Base-by-base conservation (phyloP, 1,140 invertebrate species). In the Aphidius gifuensis region DNA sequence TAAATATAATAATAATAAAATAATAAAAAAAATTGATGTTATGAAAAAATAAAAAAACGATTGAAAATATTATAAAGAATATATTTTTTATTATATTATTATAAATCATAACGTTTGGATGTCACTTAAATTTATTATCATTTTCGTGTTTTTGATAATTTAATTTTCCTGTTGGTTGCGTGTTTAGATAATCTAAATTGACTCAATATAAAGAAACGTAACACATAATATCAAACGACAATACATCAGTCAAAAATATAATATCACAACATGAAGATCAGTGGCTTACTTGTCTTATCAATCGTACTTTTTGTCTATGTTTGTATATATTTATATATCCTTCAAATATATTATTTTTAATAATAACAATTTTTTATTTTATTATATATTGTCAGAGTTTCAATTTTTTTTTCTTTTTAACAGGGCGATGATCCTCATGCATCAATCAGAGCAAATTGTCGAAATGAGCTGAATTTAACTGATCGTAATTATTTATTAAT, bases 351-450 rank as follows among this genome's bases (percentile, higher is more conserved):
- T 32, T 6, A 44, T 11, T 9, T 8, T n/a, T 5, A 8, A 8
- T 11, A 6, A 56, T 5, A 16, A 11, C 38, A 2, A 8, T 56
- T 7, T 8, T 47, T 46, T 0, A 45, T 47, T 48, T 9, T 58
- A 46, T 43, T 23, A 47, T 23, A 47, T 58, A 32, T 48, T 45
- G 5, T 16, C 16, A 16, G 16, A 16, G 21, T 47, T 50, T 21
- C 43, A 39, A 16, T 16, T 16, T 16, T 16, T 16, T 16, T 16
- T 16, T 16, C 16, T 16, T 16, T 50, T 9, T 47, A 60, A 48
- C 48, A 32, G 42, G 58, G 51, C 23, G 39, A 50, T 7, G 58
- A 60, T 45, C 58, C 58, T 7, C 58, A 60, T 44, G 48, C 32
- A 44, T 7, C 49, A 23, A 32, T 53, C 5, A 46, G 58, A 11